Base-by-base conservation (phyloP, 2,797 vertebrate genomes). In the Xiphophorus birchmanni region DNA sequence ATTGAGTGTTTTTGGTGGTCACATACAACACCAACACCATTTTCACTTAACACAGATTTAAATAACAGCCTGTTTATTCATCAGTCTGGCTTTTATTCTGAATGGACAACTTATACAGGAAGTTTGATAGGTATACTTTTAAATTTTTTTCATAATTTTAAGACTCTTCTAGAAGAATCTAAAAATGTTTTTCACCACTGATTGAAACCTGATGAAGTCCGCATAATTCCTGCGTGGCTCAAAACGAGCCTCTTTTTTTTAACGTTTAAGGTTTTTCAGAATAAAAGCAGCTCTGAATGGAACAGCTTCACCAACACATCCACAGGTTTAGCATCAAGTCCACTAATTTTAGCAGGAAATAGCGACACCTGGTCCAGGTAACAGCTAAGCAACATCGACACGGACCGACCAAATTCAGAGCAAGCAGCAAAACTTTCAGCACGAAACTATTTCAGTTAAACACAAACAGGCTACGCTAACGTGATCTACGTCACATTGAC, bases 21-120 rank as follows among this genome's bases (percentile, higher is more conserved):
- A 44, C 52, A 17, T 15, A 11, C 21, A 47, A 37, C 40, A 44
- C 4, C 35, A 26, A 13, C 56, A 76, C 12, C 4, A 9, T 35
- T 37, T n/a, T 4, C 2, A 58, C 37, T 26, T n/a, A n/a, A 48
- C 11, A 26, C 18, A 17, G 44, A 37, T 48, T 35, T 75, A 60
- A 76, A 8, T 32, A 47, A 12, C 7, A 63, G 10, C 40, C 18
- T 63, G 29, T 26, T n/a, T 37, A 50, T 26, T 50, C 37, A 52
- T 29, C 45, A 69, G 63, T 29, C 45, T 18, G 76, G 35, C 63
- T 77, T 69, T 77, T 77, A 77, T 69, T 77, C 63, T 77, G 76
- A 77, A 69, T 15, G 35, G 9, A 26, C 35, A 69, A 5, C 23
- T 21, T 8, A 17, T 37, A 17, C 29, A 17, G 58, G 58, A 63